Evolutionary conservation across 2,113 vertebrate species (phyloP), one percentile per base, ranked within the genome.

Genomic region (Plestiodon gilberti): DNA sequence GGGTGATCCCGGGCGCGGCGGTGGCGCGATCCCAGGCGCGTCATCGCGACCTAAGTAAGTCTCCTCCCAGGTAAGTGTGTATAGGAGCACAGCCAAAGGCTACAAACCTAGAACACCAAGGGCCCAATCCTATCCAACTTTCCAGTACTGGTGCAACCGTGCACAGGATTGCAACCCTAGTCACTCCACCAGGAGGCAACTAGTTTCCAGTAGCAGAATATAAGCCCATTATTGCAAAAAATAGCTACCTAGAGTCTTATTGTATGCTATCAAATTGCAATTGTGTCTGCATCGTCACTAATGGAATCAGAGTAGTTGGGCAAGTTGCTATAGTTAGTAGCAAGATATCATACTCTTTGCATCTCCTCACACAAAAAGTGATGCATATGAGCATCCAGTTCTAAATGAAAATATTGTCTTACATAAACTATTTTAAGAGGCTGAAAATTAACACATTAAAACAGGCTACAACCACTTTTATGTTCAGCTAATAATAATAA

Each of bases 401-500:
- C n/a, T 18, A 79, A 84, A 88, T 30, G 30, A 81, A 85, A 86
- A 77, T 78, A 40, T 10, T 6, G 0, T n/a, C 78, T 67, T 52
- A 4, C 75, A 59, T 1, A 1, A 88, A 78, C 80, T n/a, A 22
- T 64, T n/a, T 82, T 62, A 85, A 65, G 62, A 90, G 30, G 91
- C 87, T 64, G n/a, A 85, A 92, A 93, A 90, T 71, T n/a, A 88
- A 87, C 23, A 83, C 78, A 88, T 0, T 59, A 55, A 94, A 88
- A 81, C 25, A 67, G 80, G 38, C 6, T 40, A n/a, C 40, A 77
- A 81, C 23, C 6, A 22, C 57, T 88, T 78, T 84, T 73, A 40
- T 35, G 90, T 28, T 23, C 55, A 76, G 89, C 69, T 85, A 90
- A 64, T 61, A 89, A 82, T 73, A 33, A 80, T 62, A 48, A 88